Base-by-base conservation (phyloP, 2,888 invertebrate genomes). In the Macropis europaea region DNA sequence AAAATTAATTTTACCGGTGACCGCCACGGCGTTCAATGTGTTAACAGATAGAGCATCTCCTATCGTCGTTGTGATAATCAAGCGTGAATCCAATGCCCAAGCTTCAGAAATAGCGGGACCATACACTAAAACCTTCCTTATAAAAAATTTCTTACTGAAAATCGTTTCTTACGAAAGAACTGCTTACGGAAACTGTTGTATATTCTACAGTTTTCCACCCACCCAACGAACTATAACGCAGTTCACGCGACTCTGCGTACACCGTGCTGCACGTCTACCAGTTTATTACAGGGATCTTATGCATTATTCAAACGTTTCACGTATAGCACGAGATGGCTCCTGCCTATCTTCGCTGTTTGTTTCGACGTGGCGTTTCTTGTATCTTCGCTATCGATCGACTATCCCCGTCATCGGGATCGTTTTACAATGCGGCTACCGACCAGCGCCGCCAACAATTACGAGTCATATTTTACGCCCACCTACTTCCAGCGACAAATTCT, bases 231-330 rank as follows among this genome's bases (percentile, higher is more conserved):
- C 30, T n/a, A n/a, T n/a, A n/a, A 15, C 34, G 11, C 13, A 5
- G 32, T 30, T 15, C 36, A 61, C 62, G 38, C 30, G 52, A 63
- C 36, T n/a, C 30, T 6, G 26, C 17, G 66, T 45, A 47, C 42
- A 19, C 42, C 19, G 17, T 9, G 11, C 19, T 22, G 54, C 54
- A 43, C 28, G 66, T 64, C 69, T 59, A 59, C 60, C 69, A 56
- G 52, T 77, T 69, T 77, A 77, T 77, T 70, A 77, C 70, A 62
- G 62, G 53, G 50, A 53, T 56, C 32, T 53, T 60, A 67, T 77
- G 69, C 59, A 77, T 77, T 77, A 77, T 77, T 77, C 73, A 77
- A 57, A 61, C 42, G 53, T 45, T 40, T 28, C 54, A 26, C 54
- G 50, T 52, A 54, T 45, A 43, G 57, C 59, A 53, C 59, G 28